Evolutionary conservation across 2,113 vertebrate genomes (phyloP), one percentile per base, ranked within the genome.

Genomic region (Abramis brama): DNA sequence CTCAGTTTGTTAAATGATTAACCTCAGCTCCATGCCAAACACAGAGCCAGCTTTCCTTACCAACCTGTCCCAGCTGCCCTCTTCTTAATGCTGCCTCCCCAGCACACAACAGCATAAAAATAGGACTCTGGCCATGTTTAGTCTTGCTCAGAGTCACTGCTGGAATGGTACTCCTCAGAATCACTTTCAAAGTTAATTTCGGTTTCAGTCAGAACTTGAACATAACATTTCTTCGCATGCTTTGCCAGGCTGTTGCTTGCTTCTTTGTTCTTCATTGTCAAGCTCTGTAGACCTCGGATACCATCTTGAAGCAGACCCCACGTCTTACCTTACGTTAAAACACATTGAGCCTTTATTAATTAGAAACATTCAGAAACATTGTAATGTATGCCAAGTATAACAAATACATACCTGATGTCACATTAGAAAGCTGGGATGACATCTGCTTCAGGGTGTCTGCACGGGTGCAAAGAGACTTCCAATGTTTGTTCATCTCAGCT

Each of bases 161-260:
- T 64, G 62, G 62, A 27, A 64, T 64, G 62, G 12, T 27, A 64
- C 27, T 64, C 62, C 62, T 64, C 62, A 64, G 62, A 27, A 27
- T 64, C 62, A 64, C 25, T 64, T 27, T 64, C 25, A 64, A 64
- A 64, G n/a, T 64, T 27, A 11, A 27, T 13, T 27, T 64, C 62
- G 12, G 25, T 64, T 64, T 64, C 62, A 27, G 62, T 64, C 62
- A 64, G 62, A 64, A 64, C 62, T 64, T 64, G 62, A 64, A 64
- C 62, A 64, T 64, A 64, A 27, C 62, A 64, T 3, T 64, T 64
- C 62, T 64, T 64, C 27, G 62, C 62, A 64, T 64, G 62, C 62
- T 64, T 64, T 64, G 62, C 62, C 62, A 64, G 62, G 25, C 62
- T 64, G 62, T 64, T 64, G 62, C 62, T 64, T 64, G 62, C 62